Percentiles rank a stretch among this genome's conserved stretches.
phyloP scores from a whole-genome alignment of 2,797 vertebrate genomes.

The Phataginus tetradactyla region DNA sequence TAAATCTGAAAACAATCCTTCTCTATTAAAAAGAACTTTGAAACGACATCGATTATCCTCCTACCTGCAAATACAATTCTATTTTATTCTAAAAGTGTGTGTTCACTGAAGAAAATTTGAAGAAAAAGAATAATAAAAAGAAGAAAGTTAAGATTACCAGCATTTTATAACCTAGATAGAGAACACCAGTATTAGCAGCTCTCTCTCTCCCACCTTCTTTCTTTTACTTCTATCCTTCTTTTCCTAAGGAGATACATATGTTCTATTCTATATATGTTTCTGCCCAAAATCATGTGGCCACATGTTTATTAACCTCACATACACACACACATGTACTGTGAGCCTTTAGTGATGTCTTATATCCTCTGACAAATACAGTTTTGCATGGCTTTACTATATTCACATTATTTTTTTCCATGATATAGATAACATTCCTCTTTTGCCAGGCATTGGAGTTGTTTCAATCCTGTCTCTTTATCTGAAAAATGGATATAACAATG shows the following conservation, averaged over 20 bases:
- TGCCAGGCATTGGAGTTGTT: neutral
- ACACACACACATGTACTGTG: neutral
- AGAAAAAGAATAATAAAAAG: conserved; percentile 30
- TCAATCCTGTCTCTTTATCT: conserved; percentile 9
- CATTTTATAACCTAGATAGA: neutral
- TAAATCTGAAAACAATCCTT: conserved; percentile 42
- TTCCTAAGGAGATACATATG: neutral
- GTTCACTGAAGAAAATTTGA: conserved; percentile 33
- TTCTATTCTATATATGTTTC: neutral
- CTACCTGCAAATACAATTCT: conserved; percentile 33
- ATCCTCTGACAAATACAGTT: neutral
- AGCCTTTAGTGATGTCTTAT: neutral
- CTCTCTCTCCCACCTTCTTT: neutral
- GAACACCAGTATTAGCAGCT: neutral
- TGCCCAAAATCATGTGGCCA: neutral
- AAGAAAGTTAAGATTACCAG: neutral
- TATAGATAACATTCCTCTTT: neutral
- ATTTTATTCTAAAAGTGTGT: conserved; percentile 16
- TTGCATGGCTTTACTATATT: neutral
- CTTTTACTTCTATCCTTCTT: neutral
- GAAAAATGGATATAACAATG: neutral
- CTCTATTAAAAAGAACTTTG: conserved; percentile 35
- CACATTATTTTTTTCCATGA: neutral
- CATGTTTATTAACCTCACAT: neutral
- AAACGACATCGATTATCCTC: conserved; percentile 8